Evolutionary conservation across 2,888 invertebrate genomes (phyloP).

Genomic region (Blera fallax): DNA sequence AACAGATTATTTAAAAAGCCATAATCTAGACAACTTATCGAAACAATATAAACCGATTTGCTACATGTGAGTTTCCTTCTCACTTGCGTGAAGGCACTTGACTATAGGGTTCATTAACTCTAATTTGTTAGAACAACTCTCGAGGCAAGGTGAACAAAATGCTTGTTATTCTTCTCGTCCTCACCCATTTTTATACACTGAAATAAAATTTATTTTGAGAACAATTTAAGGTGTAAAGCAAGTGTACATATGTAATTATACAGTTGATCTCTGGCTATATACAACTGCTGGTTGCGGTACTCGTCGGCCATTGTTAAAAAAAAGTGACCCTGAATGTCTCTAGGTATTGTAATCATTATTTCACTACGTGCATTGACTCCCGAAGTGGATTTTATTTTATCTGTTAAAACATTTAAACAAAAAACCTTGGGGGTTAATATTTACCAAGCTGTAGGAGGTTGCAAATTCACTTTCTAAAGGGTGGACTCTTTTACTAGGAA

Average conservation of each 20-base stretch:
- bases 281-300: background rate
- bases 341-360: conserved; percentile 25
- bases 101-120: background rate
- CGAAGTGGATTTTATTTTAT: background rate
- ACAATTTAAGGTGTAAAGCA: background rate
- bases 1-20: background rate
- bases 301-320: background rate
- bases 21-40: background rate
- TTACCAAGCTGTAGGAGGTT: background rate
- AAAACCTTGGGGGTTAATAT: conserved; percentile 34
- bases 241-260: background rate
- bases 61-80: background rate
- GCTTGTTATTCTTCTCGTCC: too few relatives aligned
- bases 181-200: too few relatives aligned
- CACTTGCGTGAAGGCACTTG: background rate
- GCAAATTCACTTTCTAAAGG: background rate
- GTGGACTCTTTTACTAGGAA: background rate
- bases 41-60: background rate
- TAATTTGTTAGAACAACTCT: background rate
- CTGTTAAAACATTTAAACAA: background rate
- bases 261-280: too few relatives aligned
- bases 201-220: background rate
- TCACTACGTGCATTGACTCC: conserved; percentile 58
- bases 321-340: conserved; percentile 17
- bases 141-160: background rate